Conservation (phyloP, 2,888 invertebrate species). For the Aphrophora alni region DNA sequence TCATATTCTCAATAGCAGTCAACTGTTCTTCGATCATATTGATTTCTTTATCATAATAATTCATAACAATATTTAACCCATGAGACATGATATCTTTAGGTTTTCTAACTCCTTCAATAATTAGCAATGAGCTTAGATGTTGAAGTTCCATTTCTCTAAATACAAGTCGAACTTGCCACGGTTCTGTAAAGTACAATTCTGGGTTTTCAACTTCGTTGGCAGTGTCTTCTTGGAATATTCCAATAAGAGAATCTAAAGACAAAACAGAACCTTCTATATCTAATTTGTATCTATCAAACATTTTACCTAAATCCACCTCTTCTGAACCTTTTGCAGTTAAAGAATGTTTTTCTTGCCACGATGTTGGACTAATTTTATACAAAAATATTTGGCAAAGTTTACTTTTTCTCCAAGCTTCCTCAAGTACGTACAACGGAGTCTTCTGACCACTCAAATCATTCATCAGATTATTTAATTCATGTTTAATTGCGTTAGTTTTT, state of each 20-base stretch:
- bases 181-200: slow-evolving; percentile 42
- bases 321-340: slow-evolving; percentile 11
- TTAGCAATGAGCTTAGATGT: slow-evolving; percentile 31
- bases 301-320: background rate
- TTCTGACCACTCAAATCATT: slow-evolving; percentile 31
- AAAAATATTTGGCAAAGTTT: slow-evolving; percentile 39
- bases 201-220: slow-evolving; percentile 37
- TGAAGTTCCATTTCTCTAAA: slow-evolving; percentile 44
- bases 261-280: slow-evolving; percentile 29
- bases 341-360: slow-evolving; percentile 31
- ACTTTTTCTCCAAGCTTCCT: slow-evolving; percentile 38
- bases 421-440: slow-evolving; percentile 30
- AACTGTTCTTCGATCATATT: slow-evolving; percentile 26
- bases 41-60: slow-evolving; percentile 30
- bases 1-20: slow-evolving; percentile 14
- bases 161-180: slow-evolving; percentile 42
- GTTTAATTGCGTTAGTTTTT: slow-evolving; percentile 27
- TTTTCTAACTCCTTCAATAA: slow-evolving; percentile 34
- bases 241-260: slow-evolving; percentile 25
- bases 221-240: slow-evolving; percentile 31
- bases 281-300: slow-evolving; percentile 31
- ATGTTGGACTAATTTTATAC: slow-evolving; percentile 35
- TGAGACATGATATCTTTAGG: slow-evolving; percentile 33
- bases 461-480: slow-evolving; percentile 25
- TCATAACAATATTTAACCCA: slow-evolving; percentile 19